Evolutionary conservation across 2,113 vertebrate genomes (phyloP).

Genomic region (Lycocorax pyrrhopterus): DNA sequence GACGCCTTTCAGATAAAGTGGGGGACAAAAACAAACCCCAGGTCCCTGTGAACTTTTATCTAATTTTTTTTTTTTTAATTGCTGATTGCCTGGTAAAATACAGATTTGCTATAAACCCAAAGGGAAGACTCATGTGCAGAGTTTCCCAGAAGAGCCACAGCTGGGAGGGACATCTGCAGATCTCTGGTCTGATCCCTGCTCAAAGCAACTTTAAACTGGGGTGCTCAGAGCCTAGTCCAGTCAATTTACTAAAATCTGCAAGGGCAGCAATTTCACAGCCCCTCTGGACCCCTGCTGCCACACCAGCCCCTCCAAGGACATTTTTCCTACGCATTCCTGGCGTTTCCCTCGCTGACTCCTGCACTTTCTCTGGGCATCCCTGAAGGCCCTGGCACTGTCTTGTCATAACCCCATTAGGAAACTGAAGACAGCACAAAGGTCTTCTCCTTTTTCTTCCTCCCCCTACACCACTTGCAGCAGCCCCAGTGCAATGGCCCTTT

Average conservation of each 20-base stretch:
- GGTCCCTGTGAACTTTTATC: neutral
- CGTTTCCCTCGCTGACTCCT: neutral
- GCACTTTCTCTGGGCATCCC: neutral
- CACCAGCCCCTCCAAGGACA: neutral
- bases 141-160: neutral
- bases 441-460: neutral
- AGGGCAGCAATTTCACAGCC: neutral
- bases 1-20: neutral
- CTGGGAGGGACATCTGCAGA: neutral
- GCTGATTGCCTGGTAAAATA: neutral
- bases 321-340: neutral
- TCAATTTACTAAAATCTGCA: neutral
- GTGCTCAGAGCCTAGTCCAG: neutral
- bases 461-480: accelerated
- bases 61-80: neutral
- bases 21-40: neutral
- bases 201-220: neutral
- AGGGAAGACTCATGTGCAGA: neutral
- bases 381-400: neutral
- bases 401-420: neutral
- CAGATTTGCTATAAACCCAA: neutral
- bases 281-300: neutral
- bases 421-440: neutral
- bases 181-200: neutral
- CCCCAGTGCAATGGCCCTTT: neutral